Evolutionary conservation across 2,797 vertebrate species (phyloP), one percentile per base, ranked within the genome.

Genomic region (Tympanoctomys barrerae): DNA sequence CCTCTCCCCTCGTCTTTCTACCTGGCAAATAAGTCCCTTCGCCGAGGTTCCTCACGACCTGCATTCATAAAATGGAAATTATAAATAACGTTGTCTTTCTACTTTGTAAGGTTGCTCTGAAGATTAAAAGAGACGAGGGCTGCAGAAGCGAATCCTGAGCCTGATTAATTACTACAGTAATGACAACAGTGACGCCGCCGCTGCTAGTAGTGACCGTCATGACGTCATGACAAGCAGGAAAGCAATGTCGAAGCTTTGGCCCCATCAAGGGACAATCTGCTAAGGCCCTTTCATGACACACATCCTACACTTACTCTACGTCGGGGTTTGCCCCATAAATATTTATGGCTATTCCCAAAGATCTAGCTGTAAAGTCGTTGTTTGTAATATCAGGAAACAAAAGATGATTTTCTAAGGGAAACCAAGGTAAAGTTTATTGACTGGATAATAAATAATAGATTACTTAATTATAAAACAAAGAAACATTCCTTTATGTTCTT

Each of bases 1-100:
- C 46, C 28, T 90, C 93, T 36, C n/a, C 36, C 49, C 84, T n/a
- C 33, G 77, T 91, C 46, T 57, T 89, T 94, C 84, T 80, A 62
- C 12, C 42, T 79, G 16, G 39, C 28, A 31, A 83, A 59, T 59
- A 28, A 95, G 52, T 92, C 46, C 24, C 70, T 64, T 94, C 36
- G 68, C 19, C 16, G 14, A 68, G 21, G 33, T 71, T 4, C 8
- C 18, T 94, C 10, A 2, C 73, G 24, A 92, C 77, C 18, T 0
- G 16, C 52, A n/a, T 87, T 89, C 85, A n/a, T 28, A 94, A 90
- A 94, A 73, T 1, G 16, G 42, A 24, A 73, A 94, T 82, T 64
- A 83, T 59, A 70, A 85, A 85, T 42, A 24, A 28, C 61, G 46
- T 46, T 31, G 52, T n/a, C 26, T 62, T 59, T 14, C 7, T 87